Evolutionary conservation across 2,113 vertebrate species (phyloP).

Genomic region (Ursus arctos): DNA sequence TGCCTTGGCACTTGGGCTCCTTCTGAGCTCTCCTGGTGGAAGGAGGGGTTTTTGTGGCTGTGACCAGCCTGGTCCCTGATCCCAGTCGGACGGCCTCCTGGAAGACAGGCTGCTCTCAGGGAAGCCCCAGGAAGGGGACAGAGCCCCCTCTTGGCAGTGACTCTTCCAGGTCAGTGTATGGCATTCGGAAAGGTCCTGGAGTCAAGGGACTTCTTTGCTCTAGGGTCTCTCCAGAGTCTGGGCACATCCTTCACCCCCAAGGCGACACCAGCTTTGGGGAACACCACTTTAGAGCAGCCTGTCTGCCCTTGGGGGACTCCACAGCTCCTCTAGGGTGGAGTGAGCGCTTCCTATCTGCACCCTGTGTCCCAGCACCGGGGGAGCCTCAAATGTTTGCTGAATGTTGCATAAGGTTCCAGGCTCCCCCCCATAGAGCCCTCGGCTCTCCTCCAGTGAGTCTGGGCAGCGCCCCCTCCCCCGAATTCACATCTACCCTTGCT

Average conservation of each 20-base stretch:
- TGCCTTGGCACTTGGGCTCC: neutral
- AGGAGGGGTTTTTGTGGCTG: neutral
- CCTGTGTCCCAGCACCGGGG: neutral
- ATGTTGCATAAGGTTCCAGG: neutral
- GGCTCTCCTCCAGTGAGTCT: neutral
- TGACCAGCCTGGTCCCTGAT: neutral
- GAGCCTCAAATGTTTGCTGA: neutral
- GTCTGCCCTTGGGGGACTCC: accelerated
- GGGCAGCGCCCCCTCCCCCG: neutral
- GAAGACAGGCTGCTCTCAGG: neutral
- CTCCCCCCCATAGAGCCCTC: neutral
- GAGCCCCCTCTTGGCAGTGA: neutral
- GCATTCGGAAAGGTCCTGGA: neutral
- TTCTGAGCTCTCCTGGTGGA: neutral
- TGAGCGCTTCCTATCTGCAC: neutral
- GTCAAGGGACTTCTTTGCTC: neutral
- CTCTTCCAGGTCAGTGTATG: neutral
- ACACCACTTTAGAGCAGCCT: neutral
- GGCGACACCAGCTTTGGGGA: neutral
- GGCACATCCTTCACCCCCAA: neutral
- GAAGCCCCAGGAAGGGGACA: neutral
- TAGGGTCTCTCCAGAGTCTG: neutral
- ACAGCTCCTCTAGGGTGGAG: neutral
- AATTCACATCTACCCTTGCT: neutral
- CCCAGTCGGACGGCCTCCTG: neutral